Conservation (phyloP, 2,113 vertebrate genomes). For the Sphaerodactylus townsendi region DNA sequence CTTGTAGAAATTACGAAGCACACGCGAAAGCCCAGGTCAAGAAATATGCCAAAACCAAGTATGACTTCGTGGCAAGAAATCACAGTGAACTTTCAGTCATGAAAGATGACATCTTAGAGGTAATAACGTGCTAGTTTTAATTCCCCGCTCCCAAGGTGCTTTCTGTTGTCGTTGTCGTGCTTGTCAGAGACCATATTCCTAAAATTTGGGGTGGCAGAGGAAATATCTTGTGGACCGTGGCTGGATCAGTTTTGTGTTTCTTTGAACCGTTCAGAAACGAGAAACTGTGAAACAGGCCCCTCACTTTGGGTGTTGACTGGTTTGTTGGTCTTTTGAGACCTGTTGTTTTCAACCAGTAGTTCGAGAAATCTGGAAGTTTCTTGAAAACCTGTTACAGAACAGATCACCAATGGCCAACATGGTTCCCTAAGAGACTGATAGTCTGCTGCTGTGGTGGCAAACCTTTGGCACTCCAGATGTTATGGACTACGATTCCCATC, state of each 20-base stretch:
- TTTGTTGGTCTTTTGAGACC: neutral
- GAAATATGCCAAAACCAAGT: slow-evolving; percentile 92
- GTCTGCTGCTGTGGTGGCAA: no score
- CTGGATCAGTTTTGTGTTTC: neutral
- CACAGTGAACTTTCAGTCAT: slow-evolving; percentile 91
- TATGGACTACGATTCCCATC: no score
- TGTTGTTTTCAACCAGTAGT: neutral
- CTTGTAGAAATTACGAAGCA: slow-evolving; percentile 80
- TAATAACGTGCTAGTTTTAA: slow-evolving; percentile 57
- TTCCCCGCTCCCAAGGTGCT: neutral
- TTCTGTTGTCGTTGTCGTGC: neutral
- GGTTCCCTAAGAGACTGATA: no score
- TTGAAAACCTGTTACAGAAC: neutral
- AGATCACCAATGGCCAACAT: no score
- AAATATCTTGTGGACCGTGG: neutral
- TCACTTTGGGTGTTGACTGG: neutral
- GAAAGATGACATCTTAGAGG: slow-evolving; percentile 94
- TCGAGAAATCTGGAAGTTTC: no score
- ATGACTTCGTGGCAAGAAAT: slow-evolving; percentile 93
- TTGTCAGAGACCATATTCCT: neutral
- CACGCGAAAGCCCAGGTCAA: slow-evolving; percentile 73
- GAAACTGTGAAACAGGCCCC: neutral
- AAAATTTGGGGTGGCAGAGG: no score
- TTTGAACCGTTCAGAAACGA: neutral
- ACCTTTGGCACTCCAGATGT: no score